Evolutionary conservation across 2,113 vertebrate species (phyloP).

Genomic region (Barnardius zonarius): DNA sequence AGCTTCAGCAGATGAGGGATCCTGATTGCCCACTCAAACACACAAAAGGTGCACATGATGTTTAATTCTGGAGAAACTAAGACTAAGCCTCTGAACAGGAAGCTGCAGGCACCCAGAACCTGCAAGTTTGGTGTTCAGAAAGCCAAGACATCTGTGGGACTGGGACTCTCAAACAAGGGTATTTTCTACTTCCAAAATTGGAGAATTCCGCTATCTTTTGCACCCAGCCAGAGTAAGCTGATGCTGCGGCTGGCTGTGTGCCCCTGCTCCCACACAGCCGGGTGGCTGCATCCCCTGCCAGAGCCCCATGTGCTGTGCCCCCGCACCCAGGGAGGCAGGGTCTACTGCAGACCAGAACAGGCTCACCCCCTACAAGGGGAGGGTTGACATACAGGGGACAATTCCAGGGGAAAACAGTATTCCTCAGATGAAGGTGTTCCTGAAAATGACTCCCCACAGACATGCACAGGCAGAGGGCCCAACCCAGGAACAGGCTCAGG

Average conservation of each 20-base stretch:
- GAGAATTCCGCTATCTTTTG: background rate
- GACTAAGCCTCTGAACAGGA: background rate
- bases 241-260: background rate
- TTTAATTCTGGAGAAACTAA: background rate
- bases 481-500: background rate
- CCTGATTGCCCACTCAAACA: background rate
- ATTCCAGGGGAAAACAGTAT: fast-evolving
- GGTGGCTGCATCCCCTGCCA: background rate
- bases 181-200: background rate
- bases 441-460: background rate
- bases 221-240: background rate
- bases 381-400: fast-evolving
- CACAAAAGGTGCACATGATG: fast-evolving
- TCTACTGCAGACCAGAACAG: background rate
- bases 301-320: background rate
- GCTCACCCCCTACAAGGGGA: background rate
- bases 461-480: background rate
- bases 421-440: background rate
- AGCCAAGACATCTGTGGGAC: fast-evolving
- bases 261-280: background rate
- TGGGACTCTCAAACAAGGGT: background rate
- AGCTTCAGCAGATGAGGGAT: background rate
- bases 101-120: background rate
- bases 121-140: background rate
- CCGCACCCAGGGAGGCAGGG: fast-evolving